Percentiles rank a stretch among this genome's conserved stretches.
phyloP scores from a whole-genome alignment of 2,797 vertebrate genomes.

The Eptatretus atami region DNA sequence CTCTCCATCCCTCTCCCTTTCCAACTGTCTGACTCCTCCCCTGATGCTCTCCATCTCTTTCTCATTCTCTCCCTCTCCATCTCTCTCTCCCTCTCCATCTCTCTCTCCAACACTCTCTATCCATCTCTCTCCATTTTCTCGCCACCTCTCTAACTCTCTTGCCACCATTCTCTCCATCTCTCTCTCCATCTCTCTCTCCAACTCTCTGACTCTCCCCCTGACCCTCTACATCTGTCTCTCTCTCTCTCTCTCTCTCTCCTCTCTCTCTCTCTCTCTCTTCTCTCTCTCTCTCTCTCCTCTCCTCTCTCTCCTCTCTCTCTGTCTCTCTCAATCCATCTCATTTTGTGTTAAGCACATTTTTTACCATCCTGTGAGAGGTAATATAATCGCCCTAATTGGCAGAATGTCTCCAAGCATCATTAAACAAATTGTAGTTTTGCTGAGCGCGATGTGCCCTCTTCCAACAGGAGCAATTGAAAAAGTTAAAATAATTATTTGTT shows the following conservation, averaged over 20 bases:
- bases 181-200: not conserved
- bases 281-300: not conserved
- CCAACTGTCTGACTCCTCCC: no score
- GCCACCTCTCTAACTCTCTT: not conserved
- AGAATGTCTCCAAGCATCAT: no score
- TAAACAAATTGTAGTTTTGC: no score
- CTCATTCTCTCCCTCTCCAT: not conserved
- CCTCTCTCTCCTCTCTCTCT: no score
- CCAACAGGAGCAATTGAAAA: no score
- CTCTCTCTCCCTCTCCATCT: not conserved
- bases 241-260: not conserved
- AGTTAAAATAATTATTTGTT: no score
- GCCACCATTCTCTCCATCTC: not conserved
- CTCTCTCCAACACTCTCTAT: no score
- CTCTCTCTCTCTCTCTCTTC: not conserved
- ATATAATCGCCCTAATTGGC: no score
- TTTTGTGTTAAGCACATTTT: no score
- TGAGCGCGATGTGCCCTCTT: no score
- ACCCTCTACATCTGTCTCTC: not conserved
- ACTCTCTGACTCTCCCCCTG: not conserved
- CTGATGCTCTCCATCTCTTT: not conserved
- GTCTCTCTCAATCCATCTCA: no score
- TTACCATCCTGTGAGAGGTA: no score
- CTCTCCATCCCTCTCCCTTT: not conserved
- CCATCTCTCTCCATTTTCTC: not conserved